phyloP scores from a whole-genome alignment of 2,888 invertebrate species.

The Bellardia bayeri region DNA sequence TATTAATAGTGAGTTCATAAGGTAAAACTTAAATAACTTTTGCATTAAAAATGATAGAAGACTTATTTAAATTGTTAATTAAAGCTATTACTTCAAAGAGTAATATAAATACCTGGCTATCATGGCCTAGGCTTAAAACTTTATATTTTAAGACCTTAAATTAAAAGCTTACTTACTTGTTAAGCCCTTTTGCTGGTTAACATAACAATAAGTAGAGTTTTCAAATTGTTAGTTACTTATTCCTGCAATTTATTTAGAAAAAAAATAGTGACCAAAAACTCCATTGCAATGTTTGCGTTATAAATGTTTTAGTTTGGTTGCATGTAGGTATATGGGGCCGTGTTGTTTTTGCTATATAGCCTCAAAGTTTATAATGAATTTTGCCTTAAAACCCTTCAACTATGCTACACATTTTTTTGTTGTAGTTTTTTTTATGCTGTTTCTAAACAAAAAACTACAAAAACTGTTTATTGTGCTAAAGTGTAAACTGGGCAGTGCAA shows the following conservation, averaged over 20 bases:
- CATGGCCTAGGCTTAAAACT: not conserved
- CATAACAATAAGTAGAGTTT: not conserved
- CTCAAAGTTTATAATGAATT: slow-evolving; percentile 60
- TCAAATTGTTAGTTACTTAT: not conserved
- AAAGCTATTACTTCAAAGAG: too few species aligned
- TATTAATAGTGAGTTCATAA: not conserved
- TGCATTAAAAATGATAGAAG: not conserved
- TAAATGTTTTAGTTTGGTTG: not conserved
- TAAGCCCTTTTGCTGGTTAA: not conserved
- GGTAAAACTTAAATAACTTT: not conserved
- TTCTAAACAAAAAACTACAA: not conserved
- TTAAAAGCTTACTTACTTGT: not conserved
- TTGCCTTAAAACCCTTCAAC: slow-evolving; percentile 59
- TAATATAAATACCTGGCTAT: too few species aligned
- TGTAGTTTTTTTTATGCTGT: not conserved
- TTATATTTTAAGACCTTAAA: not conserved
- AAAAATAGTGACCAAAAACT: not conserved
- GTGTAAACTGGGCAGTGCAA: slow-evolving; percentile 16
- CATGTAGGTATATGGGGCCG: not conserved
- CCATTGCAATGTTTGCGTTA: not conserved
- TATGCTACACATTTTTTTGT: slow-evolving; percentile 37
- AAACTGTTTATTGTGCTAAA: slow-evolving; percentile 13
- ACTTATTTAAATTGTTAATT: not conserved
- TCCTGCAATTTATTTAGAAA: not conserved
- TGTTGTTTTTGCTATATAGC: slow-evolving; percentile 31